Percentiles rank a stretch among this genome's conserved stretches.
Evolutionary conservation across 2,888 invertebrate species (phyloP).

Genomic region (Megamerina dolium): DNA sequence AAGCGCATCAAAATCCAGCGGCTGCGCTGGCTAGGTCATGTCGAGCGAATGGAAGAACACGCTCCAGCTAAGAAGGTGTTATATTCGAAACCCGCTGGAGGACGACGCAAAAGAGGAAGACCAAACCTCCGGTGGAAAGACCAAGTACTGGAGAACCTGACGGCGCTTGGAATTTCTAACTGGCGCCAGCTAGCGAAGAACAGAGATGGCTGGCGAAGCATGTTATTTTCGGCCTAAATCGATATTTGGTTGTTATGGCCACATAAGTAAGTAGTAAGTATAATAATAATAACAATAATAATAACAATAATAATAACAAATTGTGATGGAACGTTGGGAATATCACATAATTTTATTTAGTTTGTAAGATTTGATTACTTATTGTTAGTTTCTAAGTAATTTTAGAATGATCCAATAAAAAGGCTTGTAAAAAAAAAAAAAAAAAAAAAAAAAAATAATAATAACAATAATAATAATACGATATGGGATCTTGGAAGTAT

Average conservation of each 20-base stretch:
- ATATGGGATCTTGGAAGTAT: no score
- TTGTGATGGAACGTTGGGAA: no score
- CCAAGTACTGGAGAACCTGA: neutral
- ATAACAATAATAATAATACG: no score
- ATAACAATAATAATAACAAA: no score
- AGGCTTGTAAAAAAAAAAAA: no score
- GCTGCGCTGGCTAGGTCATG: neutral
- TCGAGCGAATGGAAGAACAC: neutral
- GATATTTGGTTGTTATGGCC: neutral
- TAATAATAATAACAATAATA: no score
- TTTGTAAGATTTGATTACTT: no score
- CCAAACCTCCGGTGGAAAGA: neutral
- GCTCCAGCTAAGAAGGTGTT: neutral
- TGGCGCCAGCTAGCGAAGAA: neutral
- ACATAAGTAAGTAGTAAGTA: neutral
- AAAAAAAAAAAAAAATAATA: no score
- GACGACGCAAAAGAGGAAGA: neutral
- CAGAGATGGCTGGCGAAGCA: neutral
- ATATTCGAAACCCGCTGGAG: neutral
- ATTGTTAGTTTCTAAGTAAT: no score
- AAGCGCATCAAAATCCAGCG: neutral
- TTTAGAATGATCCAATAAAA: no score
- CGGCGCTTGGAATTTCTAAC: neutral
- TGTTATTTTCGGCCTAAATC: neutral
- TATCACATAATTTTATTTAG: no score